Percentiles rank a stretch among this genome's conserved stretches.
Evolutionary conservation across 2,888 invertebrate genomes (phyloP).

Genomic region (Tachystola acroxantha): DNA sequence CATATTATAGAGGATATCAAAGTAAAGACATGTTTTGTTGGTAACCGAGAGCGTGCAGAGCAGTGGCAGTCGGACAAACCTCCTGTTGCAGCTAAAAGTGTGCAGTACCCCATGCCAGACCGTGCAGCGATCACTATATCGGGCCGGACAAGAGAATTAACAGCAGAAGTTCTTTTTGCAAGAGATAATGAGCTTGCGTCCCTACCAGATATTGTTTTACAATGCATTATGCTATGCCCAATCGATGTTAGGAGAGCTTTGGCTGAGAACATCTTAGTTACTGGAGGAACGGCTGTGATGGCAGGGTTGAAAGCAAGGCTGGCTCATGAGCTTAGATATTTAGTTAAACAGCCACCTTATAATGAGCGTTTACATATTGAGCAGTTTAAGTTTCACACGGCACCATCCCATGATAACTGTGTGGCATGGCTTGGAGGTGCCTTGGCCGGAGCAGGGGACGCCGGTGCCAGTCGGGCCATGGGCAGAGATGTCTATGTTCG

Average conservation of each 20-base stretch:
- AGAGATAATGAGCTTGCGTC: slow-evolving; percentile 83
- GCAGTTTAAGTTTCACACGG: slow-evolving; percentile 85
- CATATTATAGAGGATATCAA: slow-evolving; percentile 86
- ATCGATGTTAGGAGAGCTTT: slow-evolving; percentile 88
- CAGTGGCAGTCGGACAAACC: slow-evolving; percentile 63
- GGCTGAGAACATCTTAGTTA: slow-evolving; percentile 89
- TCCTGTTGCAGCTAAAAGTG: slow-evolving; percentile 60
- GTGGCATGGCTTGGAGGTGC: slow-evolving; percentile 92
- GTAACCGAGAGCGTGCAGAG: slow-evolving; percentile 82
- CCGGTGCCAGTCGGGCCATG: slow-evolving; percentile 81
- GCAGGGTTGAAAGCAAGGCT: slow-evolving; percentile 91
- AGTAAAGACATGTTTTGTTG: slow-evolving; percentile 90
- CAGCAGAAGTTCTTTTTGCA: slow-evolving; percentile 91
- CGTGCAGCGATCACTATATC: slow-evolving; percentile 77
- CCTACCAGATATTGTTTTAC: slow-evolving; percentile 90
- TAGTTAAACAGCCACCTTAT: slow-evolving; percentile 81
- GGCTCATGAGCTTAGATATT: slow-evolving; percentile 83
- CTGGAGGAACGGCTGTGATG: slow-evolving; percentile 91
- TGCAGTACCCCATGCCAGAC: slow-evolving; percentile 80
- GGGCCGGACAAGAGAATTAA: slow-evolving; percentile 85
- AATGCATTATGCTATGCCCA: slow-evolving; percentile 89
- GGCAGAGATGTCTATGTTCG: slow-evolving; percentile 86
- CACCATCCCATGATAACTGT: slow-evolving; percentile 87
- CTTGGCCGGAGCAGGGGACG: slow-evolving; percentile 61
- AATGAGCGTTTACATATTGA: slow-evolving; percentile 33